Evolutionary conservation across 2,797 vertebrate species (phyloP).

Genomic region (Malacoctenus gilli): DNA sequence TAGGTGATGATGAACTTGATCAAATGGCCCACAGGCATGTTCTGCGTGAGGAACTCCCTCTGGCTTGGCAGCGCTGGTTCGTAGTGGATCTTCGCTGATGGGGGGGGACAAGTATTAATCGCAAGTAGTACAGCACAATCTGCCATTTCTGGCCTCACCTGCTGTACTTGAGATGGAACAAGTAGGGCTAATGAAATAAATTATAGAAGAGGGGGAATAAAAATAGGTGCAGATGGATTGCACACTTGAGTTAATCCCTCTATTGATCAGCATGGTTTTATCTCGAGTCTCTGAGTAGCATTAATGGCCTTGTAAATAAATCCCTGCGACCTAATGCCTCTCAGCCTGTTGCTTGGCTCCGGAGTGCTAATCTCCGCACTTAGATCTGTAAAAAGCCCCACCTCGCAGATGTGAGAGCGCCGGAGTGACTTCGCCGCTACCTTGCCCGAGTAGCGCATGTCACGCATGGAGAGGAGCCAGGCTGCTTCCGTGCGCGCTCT

Average conservation of each 20-base stretch:
- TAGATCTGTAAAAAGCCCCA: constrained; percentile 59
- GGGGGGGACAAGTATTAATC: constrained; percentile 1
- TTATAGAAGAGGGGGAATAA: constrained; percentile 12
- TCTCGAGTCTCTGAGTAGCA: constrained; percentile 62
- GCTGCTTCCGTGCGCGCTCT: constrained; percentile 18
- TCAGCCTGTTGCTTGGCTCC: constrained; percentile 36
- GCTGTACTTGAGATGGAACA: constrained; percentile 12
- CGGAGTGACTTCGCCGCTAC: constrained; percentile 57
- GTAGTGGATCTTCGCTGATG: constrained; percentile 79
- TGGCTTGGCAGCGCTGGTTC: constrained; percentile 73
- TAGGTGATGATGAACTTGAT: constrained; percentile 84
- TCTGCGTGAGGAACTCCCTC: constrained; percentile 76
- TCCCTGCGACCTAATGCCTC: constrained; percentile 54
- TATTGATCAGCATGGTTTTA: constrained; percentile 67
- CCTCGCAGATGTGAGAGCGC: constrained; percentile 35
- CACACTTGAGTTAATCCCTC: constrained; percentile 50
- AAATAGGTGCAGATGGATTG: constrained; percentile 32
- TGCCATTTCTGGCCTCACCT: constrained; percentile 1
- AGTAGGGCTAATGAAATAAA: too few relatives aligned
- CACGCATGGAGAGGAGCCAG: constrained; percentile 35
- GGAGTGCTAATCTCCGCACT: constrained; percentile 57
- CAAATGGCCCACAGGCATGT: constrained; percentile 80
- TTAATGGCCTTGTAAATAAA: constrained; percentile 56
- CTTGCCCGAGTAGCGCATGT: constrained; percentile 19
- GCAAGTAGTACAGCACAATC: neutral